A percentile compares a stretch with the other conserved stretches of the same genome.
Evolutionary conservation across 2,888 invertebrate genomes (phyloP).

Genomic region (Tetanocera ferruginea): DNA sequence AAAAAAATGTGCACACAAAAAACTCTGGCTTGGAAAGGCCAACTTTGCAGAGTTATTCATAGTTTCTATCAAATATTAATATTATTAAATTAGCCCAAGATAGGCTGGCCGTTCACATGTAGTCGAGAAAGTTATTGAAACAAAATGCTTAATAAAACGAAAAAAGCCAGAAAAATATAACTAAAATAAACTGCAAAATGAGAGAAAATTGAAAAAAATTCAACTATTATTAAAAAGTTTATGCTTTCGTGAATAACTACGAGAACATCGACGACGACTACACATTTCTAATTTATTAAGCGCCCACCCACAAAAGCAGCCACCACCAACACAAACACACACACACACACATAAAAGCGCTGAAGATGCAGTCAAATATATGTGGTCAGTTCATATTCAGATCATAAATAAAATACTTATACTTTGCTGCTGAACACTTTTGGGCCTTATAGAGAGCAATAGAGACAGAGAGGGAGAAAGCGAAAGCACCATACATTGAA

Average conservation of each 20-base stretch:
- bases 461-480: too few relatives aligned
- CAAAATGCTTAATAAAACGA: too few relatives aligned
- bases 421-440: conserved; percentile 6
- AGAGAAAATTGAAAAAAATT: too few relatives aligned
- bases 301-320: background rate
- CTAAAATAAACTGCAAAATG: too few relatives aligned
- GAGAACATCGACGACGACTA: background rate
- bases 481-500: background rate
- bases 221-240: conserved; percentile 6
- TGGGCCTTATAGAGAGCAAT: background rate
- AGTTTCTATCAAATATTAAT: too few relatives aligned
- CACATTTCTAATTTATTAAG: conserved; percentile 21
- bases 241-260: conserved; percentile 4
- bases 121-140: too few relatives aligned
- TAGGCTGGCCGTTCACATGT: too few relatives aligned
- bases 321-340: background rate
- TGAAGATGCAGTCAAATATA: background rate
- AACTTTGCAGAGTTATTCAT: too few relatives aligned
- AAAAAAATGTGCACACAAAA: too few relatives aligned
- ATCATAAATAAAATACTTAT: conserved; percentile 34
- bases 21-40: too few relatives aligned
- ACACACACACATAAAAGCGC: background rate
- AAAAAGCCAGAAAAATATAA: too few relatives aligned
- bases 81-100: too few relatives aligned
- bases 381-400: conserved; percentile 31